Conservation (phyloP, 2,888 invertebrate genomes). For the Pseudococcus viburni region DNA sequence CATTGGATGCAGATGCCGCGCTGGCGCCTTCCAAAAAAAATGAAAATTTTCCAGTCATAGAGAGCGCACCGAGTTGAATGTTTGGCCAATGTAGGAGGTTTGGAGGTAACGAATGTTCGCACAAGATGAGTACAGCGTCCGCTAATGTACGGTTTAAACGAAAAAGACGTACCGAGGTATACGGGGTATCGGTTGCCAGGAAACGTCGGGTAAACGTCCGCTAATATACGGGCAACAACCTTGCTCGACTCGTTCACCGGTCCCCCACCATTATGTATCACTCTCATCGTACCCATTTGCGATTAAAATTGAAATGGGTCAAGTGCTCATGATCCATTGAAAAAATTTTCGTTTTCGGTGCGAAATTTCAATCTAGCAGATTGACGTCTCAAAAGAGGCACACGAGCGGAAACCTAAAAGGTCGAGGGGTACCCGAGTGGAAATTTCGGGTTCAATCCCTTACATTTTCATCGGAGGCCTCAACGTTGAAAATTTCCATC, state of each 20-base stretch:
- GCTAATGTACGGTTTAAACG: conserved; percentile 61
- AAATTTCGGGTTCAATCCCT: neutral
- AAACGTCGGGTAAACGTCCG: conserved; percentile 66
- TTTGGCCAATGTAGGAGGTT: conserved; percentile 50
- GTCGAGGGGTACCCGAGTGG: neutral
- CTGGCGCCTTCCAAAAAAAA: conserved; percentile 2
- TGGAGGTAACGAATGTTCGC: conserved; percentile 62
- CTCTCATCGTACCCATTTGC: conserved; percentile 52
- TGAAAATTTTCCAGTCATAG: conserved; percentile 36
- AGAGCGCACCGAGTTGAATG: conserved; percentile 29
- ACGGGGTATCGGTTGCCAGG: conserved; percentile 63
- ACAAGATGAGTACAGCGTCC: conserved; percentile 48
- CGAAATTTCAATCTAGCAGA: neutral
- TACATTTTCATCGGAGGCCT: neutral
- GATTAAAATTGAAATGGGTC: conserved; percentile 66
- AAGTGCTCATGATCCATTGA: conserved; percentile 56
- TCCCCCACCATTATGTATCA: neutral
- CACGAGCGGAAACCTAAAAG: no score
- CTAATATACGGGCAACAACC: conserved; percentile 66
- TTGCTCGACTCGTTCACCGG: conserved; percentile 64
- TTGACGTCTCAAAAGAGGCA: neutral
- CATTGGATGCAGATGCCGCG: neutral
- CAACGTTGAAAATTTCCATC: neutral
- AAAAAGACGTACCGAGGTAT: conserved; percentile 24
- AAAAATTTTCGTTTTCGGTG: conserved; percentile 39